Percentiles rank a stretch among this genome's conserved stretches.
These are phyloP conservation scores for Luperina nickerlii DNA, from an alignment of 2,888 invertebrate genomes.

Conservation along the genomic window DNA sequence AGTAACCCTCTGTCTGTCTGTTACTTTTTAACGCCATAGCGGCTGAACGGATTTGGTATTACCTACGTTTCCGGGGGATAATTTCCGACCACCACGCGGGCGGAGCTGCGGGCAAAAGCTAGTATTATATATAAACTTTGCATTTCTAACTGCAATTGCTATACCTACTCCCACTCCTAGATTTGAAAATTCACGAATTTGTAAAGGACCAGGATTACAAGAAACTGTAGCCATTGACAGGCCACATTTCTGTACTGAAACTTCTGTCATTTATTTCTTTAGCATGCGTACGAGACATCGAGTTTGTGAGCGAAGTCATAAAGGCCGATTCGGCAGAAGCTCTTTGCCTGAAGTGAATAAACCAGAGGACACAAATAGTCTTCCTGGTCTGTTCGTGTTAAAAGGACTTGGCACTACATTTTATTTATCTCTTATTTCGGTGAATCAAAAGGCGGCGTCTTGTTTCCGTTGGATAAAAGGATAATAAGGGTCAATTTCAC, in stretches of 20 bases:
- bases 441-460: constrained; percentile 52
- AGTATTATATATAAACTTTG: background rate
- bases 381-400: constrained; percentile 70
- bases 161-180: background rate
- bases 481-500: background rate
- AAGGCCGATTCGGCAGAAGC: constrained; percentile 70
- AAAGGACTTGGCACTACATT: constrained; percentile 58
- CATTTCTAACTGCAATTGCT: background rate
- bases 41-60: too few relatives aligned
- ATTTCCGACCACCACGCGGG: too few relatives aligned
- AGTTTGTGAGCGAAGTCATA: constrained; percentile 60
- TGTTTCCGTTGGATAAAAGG: constrained; percentile 41
- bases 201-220: background rate
- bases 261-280: constrained; percentile 47
- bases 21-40: too few relatives aligned
- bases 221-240: background rate
- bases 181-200: background rate
- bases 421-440: constrained; percentile 48
- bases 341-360: constrained; percentile 71
- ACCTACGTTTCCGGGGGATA: too few relatives aligned
- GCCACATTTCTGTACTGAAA: background rate
- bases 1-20: too few relatives aligned
- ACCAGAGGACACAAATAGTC: constrained; percentile 64
- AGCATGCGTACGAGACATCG: constrained; percentile 38
- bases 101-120: too few relatives aligned